phyloP scores from a whole-genome alignment of 1,140 invertebrate species.

The Melipona quadrifasciata region DNA sequence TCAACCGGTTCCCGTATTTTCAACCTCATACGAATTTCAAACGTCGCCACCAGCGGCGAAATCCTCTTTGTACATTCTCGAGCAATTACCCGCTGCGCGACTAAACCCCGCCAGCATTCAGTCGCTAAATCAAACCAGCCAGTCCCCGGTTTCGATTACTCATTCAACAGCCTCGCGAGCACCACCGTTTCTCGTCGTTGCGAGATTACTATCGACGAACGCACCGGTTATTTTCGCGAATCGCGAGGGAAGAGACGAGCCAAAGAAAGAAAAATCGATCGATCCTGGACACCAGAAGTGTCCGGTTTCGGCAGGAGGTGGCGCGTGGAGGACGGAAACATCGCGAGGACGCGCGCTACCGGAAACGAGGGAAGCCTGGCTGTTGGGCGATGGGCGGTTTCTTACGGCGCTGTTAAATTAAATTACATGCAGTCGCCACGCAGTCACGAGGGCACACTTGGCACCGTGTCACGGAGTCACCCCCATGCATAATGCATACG shows the following conservation, averaged over 20 bases:
- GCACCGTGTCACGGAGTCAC: slow-evolving; percentile 71
- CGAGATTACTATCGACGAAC: too few species aligned
- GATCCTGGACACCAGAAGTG: too few species aligned
- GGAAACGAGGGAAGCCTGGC: slow-evolving; percentile 2
- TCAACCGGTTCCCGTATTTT: background rate
- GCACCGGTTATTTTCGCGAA: too few species aligned
- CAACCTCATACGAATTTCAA: slow-evolving; percentile 10
- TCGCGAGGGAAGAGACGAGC: too few species aligned
- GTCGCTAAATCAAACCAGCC: background rate
- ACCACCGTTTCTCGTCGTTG: too few species aligned
- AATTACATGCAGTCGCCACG: slow-evolving; percentile 78
- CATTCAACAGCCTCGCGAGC: background rate
- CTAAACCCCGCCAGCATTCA: background rate
- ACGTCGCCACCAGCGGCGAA: background rate
- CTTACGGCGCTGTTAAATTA: slow-evolving; percentile 79
- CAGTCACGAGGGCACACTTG: slow-evolving; percentile 78
- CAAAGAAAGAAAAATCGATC: too few species aligned
- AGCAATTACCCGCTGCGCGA: slow-evolving; percentile 1
- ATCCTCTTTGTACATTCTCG: background rate
- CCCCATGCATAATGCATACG: slow-evolving; percentile 79
- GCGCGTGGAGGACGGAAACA: slow-evolving; percentile 14
- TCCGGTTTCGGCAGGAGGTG: too few species aligned
- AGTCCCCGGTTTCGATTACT: background rate
- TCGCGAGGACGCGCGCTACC: background rate
- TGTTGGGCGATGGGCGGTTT: slow-evolving; percentile 51